Percentiles rank a stretch among this genome's conserved stretches.
Evolutionary conservation across 2,113 vertebrate species (phyloP).

Genomic region (Hippocampus comes): DNA sequence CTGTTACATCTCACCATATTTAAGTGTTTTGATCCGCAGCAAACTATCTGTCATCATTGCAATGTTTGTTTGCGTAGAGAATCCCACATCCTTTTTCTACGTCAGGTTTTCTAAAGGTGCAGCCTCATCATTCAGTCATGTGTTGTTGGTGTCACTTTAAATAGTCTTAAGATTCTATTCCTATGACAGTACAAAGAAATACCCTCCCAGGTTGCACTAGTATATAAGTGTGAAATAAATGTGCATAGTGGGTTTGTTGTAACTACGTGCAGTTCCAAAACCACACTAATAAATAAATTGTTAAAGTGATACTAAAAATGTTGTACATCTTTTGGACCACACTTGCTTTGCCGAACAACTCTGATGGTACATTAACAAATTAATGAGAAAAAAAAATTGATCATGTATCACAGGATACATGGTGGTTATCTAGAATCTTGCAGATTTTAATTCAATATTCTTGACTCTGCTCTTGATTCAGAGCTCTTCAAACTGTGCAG

Average conservation of each 20-base stretch:
- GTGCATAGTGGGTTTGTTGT: background rate
- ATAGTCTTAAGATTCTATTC: constrained; percentile 46
- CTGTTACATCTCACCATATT: constrained; percentile 14
- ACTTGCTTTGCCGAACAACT: background rate
- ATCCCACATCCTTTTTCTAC: constrained; percentile 27
- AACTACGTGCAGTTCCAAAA: background rate
- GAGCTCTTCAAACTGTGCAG: no score
- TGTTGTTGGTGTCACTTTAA: constrained; percentile 25
- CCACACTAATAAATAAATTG: background rate
- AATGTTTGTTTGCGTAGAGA: constrained; percentile 14
- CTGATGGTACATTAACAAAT: background rate
- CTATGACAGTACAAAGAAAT: constrained; percentile 45
- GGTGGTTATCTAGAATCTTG: no score
- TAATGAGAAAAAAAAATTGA: no score
- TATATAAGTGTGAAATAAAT: background rate
- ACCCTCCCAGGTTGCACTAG: constrained; percentile 46
- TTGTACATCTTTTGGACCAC: background rate
- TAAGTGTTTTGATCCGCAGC: constrained; percentile 6
- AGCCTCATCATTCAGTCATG: constrained; percentile 31
- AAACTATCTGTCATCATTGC: background rate
- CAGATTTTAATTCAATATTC: no score
- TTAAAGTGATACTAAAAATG: background rate
- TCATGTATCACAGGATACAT: no score
- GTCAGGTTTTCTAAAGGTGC: constrained; percentile 49
- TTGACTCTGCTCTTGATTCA: no score